A percentile compares a stretch with the other conserved stretches of the same genome.
These are phyloP conservation scores for Leptosomus discolor DNA, from an alignment of 2,113 vertebrate genomes.

Conservation along the genomic window DNA sequence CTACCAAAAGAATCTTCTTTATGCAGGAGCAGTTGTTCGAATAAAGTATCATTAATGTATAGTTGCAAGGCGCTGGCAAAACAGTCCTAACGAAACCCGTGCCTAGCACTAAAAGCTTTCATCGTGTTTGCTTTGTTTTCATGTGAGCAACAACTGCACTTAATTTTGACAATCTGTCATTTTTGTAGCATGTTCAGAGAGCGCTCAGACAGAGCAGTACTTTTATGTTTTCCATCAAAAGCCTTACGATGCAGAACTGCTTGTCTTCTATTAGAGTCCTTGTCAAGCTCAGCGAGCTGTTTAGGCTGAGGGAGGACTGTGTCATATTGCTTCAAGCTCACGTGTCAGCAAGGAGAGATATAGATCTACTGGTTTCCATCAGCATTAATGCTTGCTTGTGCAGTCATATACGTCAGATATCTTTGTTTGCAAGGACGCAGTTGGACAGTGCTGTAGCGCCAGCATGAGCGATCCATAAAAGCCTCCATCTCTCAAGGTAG, in stretches of 20 bases:
- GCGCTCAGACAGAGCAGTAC: slow-evolving; percentile 25
- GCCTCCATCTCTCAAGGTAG: background rate
- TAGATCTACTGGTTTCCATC: slow-evolving; percentile 12
- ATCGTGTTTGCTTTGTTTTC: slow-evolving; percentile 37
- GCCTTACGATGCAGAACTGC: slow-evolving; percentile 62
- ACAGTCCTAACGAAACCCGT: background rate
- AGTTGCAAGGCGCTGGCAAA: background rate
- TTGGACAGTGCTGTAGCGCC: background rate
- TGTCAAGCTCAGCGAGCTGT: slow-evolving; percentile 54
- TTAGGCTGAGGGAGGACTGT: slow-evolving; percentile 13
- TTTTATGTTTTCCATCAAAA: slow-evolving; percentile 66
- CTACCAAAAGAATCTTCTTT: background rate
- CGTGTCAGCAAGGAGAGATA: slow-evolving; percentile 20
- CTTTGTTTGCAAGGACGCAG: background rate
- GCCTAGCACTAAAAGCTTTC: slow-evolving; percentile 31
- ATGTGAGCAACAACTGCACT: slow-evolving; percentile 35
- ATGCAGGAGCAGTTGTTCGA: background rate
- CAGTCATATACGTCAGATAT: background rate
- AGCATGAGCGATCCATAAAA: background rate
- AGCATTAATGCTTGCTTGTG: slow-evolving; percentile 20
- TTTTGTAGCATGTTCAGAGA: slow-evolving; percentile 32
- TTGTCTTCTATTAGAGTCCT: slow-evolving; percentile 37
- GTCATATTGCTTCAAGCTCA: slow-evolving; percentile 38
- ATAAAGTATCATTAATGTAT: background rate
- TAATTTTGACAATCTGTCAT: slow-evolving; percentile 66